Evolutionary conservation across 2,797 vertebrate species (phyloP), one percentile per base, ranked within the genome.

Genomic region (Sebastes taczanowskii): DNA sequence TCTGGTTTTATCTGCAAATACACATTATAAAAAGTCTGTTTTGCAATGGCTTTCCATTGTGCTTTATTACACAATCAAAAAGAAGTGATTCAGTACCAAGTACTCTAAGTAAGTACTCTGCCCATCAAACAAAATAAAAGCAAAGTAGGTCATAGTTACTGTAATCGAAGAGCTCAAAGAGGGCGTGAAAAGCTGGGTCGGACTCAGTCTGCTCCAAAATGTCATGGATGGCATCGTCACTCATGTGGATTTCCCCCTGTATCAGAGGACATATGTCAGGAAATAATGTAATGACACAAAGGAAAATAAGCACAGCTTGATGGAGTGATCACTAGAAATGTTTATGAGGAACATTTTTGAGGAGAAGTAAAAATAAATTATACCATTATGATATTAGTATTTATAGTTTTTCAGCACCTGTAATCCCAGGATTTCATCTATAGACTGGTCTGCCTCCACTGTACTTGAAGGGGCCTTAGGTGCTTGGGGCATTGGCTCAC

Each of bases 231-330:
- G 97, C 98, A 87, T 98, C 98, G 69, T 99, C 97, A 77, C 97
- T 98, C 99, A 99, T 99, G 73, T 99, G 98, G 77, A 99, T 98
- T 95, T 99, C 99, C 74, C 95, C 97, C 97, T 99, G 92, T 25
- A 66, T 34, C 52, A 77, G 77, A 62, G 11, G 79, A 83, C 25
- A 78, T 3, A 53, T n/a, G 29, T 52, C 11, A 76, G 11, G 4
- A 65, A 62, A 49, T 66, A 65, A 53, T 42, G 10, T 49, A 7
- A 74, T 0, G 1, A 61, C 13, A 63, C 8, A 62, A 22, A 68
- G 10, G 29, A 34, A 71, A 72, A 60, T 14, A 10, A 42, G 4
- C 14, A 65, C 13, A 53, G 2, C 29, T 5, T 25, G 4, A 29
- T 18, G 1, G 52, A 38, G 10, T 20, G n/a, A 61, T 32, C 2